Percentiles rank a stretch among this genome's conserved stretches.
phyloP scores from a whole-genome alignment of 2,888 invertebrate species.

The Phoenoteleia sp. region DNA sequence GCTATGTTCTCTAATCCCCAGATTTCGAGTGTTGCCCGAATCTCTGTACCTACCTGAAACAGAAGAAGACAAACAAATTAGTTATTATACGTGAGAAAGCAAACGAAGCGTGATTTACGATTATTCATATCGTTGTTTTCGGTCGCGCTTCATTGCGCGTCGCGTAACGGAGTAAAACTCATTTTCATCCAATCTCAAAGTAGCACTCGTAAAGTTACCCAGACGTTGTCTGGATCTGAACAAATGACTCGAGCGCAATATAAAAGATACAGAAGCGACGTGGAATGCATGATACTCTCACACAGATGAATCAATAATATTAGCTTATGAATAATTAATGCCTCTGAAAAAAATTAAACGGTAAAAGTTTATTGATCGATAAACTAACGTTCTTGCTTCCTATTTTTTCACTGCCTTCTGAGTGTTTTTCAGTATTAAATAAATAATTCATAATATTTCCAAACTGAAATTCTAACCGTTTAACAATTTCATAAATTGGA shows the following conservation, averaged over 20 bases:
- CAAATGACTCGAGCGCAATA: constrained; percentile 5
- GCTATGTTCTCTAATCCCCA: background rate
- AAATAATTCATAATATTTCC: too few relatives aligned
- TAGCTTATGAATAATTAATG: too few relatives aligned
- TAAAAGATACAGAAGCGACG: constrained; percentile 12
- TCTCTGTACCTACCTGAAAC: constrained; percentile 31
- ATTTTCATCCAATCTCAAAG: constrained; percentile 44
- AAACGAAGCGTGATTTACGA: constrained; percentile 26
- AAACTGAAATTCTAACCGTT: too few relatives aligned
- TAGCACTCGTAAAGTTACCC: constrained; percentile 32
- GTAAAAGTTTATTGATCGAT: too few relatives aligned
- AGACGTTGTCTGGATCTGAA: constrained; percentile 26
- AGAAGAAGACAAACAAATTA: constrained; percentile 31
- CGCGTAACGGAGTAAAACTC: constrained; percentile 39
- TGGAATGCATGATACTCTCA: too few relatives aligned
- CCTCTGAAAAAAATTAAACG: too few relatives aligned
- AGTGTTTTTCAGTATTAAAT: too few relatives aligned
- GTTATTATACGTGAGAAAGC: constrained; percentile 31
- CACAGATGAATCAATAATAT: too few relatives aligned
- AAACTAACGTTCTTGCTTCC: too few relatives aligned
- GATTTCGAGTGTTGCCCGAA: background rate
- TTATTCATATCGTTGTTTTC: background rate
- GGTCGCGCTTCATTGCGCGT: constrained; percentile 44
- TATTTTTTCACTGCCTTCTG: too few relatives aligned
- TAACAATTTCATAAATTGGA: too few relatives aligned